Evolutionary conservation across 2,888 invertebrate genomes (phyloP), one percentile per base, ranked within the genome.

Genomic region (Emmelina monodactyla): DNA sequence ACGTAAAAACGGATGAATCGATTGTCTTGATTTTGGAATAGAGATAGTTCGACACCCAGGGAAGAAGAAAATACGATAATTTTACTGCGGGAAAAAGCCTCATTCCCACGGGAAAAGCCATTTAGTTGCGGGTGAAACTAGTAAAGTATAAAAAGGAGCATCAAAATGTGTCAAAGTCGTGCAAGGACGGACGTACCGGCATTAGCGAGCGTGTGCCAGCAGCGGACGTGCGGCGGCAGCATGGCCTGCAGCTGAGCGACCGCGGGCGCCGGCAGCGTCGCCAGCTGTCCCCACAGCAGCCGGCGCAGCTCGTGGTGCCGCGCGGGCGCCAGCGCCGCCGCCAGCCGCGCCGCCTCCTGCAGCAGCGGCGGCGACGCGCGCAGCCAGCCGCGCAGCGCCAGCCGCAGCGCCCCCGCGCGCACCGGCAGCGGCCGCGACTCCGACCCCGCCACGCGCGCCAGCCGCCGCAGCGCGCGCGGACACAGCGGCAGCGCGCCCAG

Each of bases 391-490:
- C 25, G n/a, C 25, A 10, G n/a, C 6, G 6, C 4, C 25, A 25
- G 25, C 25, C 11, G 25, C 25, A 25, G 6, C 6, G 25, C 25
- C 6, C 4, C 4, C 3, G 13, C 14, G 14, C 13, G 29, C 14
- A 29, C 12, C 4, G 12, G 4, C 29, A 12, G 14, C 12, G 14
- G 13, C 12, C 14, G 29, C 4, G 29, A 13, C 12, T 7, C 13
- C 4, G 12, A 13, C 7, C 31, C 31, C 29, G 12, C 13, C 12
- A 22, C 32, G 32, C 32, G 22, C 32, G 31, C 16, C 16, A 22
- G 6, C n/a, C 28, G 31, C 31, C 31, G 15, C 15, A 9, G 16
- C 35, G 14, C 29, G 31, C 28, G 9, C 28, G 28, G 11, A 31
- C 3, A n/a, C 13, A 2, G 34, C 39, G 19, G 5, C 19, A 9